A percentile compares a stretch with the other conserved stretches of the same genome.
These are phyloP conservation scores for Falco novaeseelandiae DNA, from an alignment of 2,797 vertebrate species.

Conservation along the genomic window DNA sequence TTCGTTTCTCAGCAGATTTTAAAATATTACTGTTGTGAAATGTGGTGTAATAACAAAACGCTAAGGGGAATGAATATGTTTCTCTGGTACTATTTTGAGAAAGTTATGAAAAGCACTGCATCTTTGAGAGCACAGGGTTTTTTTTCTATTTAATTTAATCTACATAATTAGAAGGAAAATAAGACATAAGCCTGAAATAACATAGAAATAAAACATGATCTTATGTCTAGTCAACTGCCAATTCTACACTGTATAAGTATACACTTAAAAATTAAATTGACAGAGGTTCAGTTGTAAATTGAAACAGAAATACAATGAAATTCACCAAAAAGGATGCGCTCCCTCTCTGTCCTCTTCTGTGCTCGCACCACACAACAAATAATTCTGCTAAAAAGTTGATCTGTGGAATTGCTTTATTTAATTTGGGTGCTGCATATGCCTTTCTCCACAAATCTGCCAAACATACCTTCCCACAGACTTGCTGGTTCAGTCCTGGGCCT, in stretches of 20 bases:
- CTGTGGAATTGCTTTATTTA: constrained; percentile 11
- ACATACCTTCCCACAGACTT: constrained; percentile 38
- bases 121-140: background rate
- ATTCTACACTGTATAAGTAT: background rate
- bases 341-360: background rate
- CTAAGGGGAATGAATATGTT: background rate
- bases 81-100: constrained; percentile 10
- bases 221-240: constrained; percentile 50
- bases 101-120: constrained; percentile 4
- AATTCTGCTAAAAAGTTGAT: constrained; percentile 15
- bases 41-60: background rate
- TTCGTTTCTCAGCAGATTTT: background rate
- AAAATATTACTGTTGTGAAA: background rate
- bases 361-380: background rate
- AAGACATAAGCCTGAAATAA: constrained; percentile 56
- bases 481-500: constrained; percentile 27
- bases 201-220: constrained; percentile 35
- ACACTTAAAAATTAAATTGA: constrained; percentile 38
- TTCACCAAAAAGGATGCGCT: background rate
- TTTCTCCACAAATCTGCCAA: constrained; percentile 38
- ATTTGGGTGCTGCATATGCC: background rate
- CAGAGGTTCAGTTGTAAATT: constrained; percentile 24
- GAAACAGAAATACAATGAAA: constrained; percentile 28
- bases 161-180: constrained; percentile 52
- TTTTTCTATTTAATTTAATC: constrained; percentile 46